These are phyloP conservation scores for Pitangus sulphuratus DNA, from an alignment of 2,797 vertebrate genomes.

Conservation along the genomic window DNA sequence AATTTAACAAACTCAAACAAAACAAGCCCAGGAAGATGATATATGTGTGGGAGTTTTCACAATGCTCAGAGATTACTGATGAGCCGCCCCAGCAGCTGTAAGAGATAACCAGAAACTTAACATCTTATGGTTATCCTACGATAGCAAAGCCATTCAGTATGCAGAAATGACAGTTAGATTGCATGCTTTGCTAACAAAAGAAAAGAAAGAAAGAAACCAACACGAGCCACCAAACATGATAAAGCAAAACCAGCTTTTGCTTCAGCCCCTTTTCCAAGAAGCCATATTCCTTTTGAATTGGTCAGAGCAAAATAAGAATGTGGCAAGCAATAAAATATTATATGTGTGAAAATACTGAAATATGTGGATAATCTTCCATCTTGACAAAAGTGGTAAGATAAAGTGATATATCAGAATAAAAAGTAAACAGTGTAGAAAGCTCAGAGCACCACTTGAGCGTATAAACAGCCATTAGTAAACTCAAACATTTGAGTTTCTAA, in stretches of 20 bases:
- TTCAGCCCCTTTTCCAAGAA: not conserved
- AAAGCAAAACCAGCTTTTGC: not conserved
- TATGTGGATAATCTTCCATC: not conserved
- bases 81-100: not conserved
- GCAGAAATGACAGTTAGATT: not conserved
- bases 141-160: not conserved
- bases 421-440: not conserved
- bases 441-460: not conserved
- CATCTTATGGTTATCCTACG: not conserved
- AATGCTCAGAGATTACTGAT: not conserved
- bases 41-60: not conserved
- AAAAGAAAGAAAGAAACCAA: not conserved
- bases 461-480: not conserved
- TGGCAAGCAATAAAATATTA: not conserved
- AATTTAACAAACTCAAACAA: not conserved
- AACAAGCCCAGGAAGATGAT: not conserved
- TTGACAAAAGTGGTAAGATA: not conserved
- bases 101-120: not conserved
- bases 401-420: not conserved
- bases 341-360: not conserved
- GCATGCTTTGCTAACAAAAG: not conserved
- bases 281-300: not conserved
- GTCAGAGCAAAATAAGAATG: not conserved
- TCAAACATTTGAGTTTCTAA: conserved; percentile 7
- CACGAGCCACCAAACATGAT: not conserved